Conservation (phyloP, 30 jellyfish, hydroid and myxozoan genomes). For the Aurelia sp. region DNA sequence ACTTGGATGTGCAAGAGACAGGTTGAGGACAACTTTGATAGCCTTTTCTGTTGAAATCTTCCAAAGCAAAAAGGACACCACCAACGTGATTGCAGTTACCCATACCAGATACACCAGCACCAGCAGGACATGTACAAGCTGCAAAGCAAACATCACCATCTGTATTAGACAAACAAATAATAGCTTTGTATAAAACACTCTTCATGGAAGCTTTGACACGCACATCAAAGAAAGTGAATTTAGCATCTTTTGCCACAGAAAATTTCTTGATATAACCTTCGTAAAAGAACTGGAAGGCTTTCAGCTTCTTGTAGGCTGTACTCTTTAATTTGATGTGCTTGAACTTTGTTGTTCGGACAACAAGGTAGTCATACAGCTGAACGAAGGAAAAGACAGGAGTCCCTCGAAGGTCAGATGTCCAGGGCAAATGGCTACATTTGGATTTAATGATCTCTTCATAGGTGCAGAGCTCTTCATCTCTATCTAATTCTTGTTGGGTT, state of each 20-base stretch:
- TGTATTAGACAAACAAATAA: constrained; percentile 11
- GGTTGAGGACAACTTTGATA: constrained; percentile 21
- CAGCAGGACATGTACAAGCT: constrained; percentile 68
- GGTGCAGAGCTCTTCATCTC: constrained; percentile 36
- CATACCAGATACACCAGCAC: constrained; percentile 38
- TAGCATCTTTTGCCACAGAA: constrained; percentile 24
- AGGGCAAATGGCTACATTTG: constrained; percentile 51
- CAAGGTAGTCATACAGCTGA: constrained; percentile 62
- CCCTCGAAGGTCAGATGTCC: constrained; percentile 58
- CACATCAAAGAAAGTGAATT: constrained; percentile 35
- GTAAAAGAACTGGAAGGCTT: constrained; percentile 62
- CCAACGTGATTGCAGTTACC: constrained; percentile 49
- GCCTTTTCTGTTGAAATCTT: constrained; percentile 55
- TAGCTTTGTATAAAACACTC: constrained; percentile 11
- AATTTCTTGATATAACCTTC: constrained; percentile 46
- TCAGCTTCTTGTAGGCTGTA: constrained; percentile 61
- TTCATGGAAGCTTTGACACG: constrained; percentile 45
- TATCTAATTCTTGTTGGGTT: constrained; percentile 12
- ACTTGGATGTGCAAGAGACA: constrained; percentile 40
- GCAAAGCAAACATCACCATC: constrained; percentile 61
- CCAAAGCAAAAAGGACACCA: constrained; percentile 62
- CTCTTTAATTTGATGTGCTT: constrained; percentile 55
- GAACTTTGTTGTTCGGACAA: constrained; percentile 53
- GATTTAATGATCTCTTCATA: constrained; percentile 16
- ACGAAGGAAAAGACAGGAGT: constrained; percentile 35